Evolutionary conservation across 2,888 invertebrate genomes (phyloP).

Genomic region (Pherbina coryleti): DNA sequence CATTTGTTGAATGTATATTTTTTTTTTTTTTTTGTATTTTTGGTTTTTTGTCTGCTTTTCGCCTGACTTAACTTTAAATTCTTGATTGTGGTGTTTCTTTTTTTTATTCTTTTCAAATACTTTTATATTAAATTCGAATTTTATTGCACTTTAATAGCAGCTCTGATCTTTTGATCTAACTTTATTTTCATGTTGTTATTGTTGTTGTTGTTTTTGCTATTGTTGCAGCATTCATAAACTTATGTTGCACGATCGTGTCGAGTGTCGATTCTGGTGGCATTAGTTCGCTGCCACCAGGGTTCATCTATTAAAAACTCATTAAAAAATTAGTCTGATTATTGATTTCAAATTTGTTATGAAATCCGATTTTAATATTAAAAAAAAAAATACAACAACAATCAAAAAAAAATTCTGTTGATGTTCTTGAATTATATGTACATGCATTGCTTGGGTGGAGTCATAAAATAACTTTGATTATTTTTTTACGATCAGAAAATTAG

Average conservation of each 20-base stretch:
- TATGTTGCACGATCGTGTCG: constrained; percentile 32
- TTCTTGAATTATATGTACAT: no score
- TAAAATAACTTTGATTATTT: no score
- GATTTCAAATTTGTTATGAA: constrained; percentile 18
- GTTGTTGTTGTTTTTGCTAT: not conserved
- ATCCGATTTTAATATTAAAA: not conserved
- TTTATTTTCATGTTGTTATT: not conserved
- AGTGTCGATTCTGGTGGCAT: not conserved
- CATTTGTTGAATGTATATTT: not conserved
- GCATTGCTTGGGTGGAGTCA: no score
- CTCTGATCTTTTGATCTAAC: constrained; percentile 26
- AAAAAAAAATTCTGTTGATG: no score
- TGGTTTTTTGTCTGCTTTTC: not conserved
- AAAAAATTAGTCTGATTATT: constrained; percentile 34
- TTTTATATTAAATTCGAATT: constrained; percentile 23
- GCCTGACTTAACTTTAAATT: not conserved
- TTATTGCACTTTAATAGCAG: constrained; percentile 42
- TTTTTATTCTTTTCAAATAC: not conserved
- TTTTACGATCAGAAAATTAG: no score
- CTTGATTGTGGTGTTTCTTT: not conserved
- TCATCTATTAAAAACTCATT: constrained; percentile 34
- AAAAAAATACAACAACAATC: no score
- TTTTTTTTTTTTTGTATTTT: no score
- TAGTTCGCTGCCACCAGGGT: not conserved
- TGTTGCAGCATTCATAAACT: constrained; percentile 10